Evolutionary conservation across 2,888 invertebrate genomes (phyloP).

Genomic region (Myopa tessellatipennis): DNA sequence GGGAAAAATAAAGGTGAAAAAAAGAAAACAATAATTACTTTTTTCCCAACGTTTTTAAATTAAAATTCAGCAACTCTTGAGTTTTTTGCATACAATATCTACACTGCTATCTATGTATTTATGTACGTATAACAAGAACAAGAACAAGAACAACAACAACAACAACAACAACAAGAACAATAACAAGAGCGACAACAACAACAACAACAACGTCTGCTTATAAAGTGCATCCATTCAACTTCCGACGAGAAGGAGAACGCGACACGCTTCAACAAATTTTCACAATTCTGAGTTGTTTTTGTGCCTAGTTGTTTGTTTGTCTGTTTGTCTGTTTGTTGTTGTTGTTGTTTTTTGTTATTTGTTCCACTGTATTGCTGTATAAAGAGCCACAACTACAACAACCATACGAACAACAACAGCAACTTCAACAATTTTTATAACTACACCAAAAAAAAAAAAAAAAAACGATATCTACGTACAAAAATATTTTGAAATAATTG

Average conservation of each 20-base stretch:
- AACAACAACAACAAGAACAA: not conserved
- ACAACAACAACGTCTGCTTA: constrained; percentile 26
- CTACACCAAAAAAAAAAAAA: constrained; percentile 10
- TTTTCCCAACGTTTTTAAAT: constrained; percentile 29
- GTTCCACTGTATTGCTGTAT: constrained; percentile 10
- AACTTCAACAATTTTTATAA: constrained; percentile 9
- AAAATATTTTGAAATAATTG: constrained; percentile 18
- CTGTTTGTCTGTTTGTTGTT: constrained; percentile 23
- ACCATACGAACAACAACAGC: not conserved
- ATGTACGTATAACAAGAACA: not conserved
- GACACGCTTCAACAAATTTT: constrained; percentile 37
- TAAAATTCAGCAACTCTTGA: constrained; percentile 32
- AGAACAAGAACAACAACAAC: not conserved
- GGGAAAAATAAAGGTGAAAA: not conserved
- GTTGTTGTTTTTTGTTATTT: constrained; percentile 44
- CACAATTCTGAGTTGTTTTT: constrained; percentile 29
- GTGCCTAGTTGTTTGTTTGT: not conserved
- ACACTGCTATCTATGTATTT: no score
- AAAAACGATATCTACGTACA: not conserved
- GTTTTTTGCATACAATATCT: not conserved
- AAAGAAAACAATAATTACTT: constrained; percentile 22
- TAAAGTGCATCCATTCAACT: constrained; percentile 27
- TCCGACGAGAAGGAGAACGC: constrained; percentile 21
- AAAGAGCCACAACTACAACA: constrained; percentile 2
- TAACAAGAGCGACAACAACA: not conserved